Percentiles rank a stretch among this genome's conserved stretches.
Evolutionary conservation across 2,113 vertebrate genomes (phyloP).

Genomic region (Gallinago paraguaiae): DNA sequence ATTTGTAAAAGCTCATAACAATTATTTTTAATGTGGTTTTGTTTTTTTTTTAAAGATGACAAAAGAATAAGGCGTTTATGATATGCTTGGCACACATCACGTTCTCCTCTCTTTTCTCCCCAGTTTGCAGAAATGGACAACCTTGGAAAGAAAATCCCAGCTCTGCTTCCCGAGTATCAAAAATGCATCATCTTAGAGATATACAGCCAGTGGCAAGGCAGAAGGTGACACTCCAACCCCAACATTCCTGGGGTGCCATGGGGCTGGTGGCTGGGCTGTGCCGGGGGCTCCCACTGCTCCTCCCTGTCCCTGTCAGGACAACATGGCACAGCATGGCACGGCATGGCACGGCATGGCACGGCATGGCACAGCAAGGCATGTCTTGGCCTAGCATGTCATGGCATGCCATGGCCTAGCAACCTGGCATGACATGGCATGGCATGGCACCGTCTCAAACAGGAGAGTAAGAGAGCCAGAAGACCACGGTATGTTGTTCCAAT

Average conservation of each 20-base stretch:
- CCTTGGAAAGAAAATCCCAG: neutral
- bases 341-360: neutral
- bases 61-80: neutral
- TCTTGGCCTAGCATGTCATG: rapidly evolving
- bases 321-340: neutral
- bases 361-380: rapidly evolving
- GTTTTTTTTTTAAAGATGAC: neutral
- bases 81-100: neutral
- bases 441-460: neutral
- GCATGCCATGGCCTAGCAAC: too few relatives aligned
- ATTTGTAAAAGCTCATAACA: neutral
- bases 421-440: neutral
- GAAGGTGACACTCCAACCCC: neutral
- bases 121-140: rapidly evolving
- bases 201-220: rapidly evolving
- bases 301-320: neutral
- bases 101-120: neutral
- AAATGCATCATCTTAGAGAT: neutral
- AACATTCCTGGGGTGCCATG: neutral
- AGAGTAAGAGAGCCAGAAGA: neutral
- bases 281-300: rapidly evolving
- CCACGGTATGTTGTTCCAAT: rapidly evolving
- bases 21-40: neutral
- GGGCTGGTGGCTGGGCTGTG: neutral
- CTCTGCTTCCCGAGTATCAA: rapidly evolving